Base-by-base conservation (phyloP, 2,888 invertebrate species). In the Poecilobothrus nobilitatus region DNA sequence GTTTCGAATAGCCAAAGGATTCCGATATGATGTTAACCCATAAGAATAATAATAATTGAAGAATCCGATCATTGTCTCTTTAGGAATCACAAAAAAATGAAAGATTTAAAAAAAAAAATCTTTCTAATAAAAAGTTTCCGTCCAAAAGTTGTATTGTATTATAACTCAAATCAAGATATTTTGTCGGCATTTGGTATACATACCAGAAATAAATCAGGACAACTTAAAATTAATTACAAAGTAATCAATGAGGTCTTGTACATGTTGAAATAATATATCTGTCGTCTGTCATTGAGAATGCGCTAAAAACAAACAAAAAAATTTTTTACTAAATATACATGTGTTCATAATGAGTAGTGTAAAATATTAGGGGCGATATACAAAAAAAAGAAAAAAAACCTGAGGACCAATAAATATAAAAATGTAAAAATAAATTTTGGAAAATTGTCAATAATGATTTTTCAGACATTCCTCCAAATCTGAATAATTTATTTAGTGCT, bases 181-280 rank as follows among this genome's bases (percentile, higher is more conserved):
- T 1, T 37, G 37, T 37, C 37, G 37, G 37, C 37, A 10, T 37
- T 12, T 10, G 7, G 12, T 10, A 37, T 37, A 37, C 9, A 37
- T 10, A 37, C 37, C 37, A 12, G 2, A 53, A 18, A 53, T 53
- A 53, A 53, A 53, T 53, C 53, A 53, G 53, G 53, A 53, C 53
- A n/a, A 53, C 53, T 12, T 41, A 53, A 53, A 53, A 53, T 53
- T 53, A 53, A 53, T 53, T 53, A 53, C 18, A 53, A 53, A 18
- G 18, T 53, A 53, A 53, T 53, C 53, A 53, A 53, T 53, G n/a
- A 53, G 53, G 53, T 53, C 53, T 27, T 53, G 53, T 53, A 53
- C 53, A 53, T 53, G 53, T 53, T 53, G 53, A 53, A 53, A 18
- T 53, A 5, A 27, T 4, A 27, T 27, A 27, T 27, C 27, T 27